phyloP scores from a whole-genome alignment of 1,140 invertebrate genomes.

The Zaprionus capensis region DNA sequence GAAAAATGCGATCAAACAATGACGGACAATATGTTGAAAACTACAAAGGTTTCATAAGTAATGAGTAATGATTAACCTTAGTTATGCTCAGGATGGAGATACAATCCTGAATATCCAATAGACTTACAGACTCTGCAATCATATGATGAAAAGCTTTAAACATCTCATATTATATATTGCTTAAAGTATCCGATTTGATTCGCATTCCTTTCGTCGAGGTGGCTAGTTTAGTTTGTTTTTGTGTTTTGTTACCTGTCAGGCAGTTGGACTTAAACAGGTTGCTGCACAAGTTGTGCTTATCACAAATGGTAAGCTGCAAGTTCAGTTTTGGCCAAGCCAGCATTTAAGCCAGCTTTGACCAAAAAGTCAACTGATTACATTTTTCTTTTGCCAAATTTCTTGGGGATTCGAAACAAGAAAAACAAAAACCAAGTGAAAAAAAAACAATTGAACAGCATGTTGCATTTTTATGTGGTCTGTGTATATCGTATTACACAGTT shows the following conservation, averaged over 20 bases:
- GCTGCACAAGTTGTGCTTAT: conserved; percentile 2
- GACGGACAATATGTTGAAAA: neutral
- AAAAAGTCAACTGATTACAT: conserved; percentile 4
- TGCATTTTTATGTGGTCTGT: neutral
- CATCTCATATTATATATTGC: neutral
- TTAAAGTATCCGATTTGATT: neutral
- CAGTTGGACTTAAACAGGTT: conserved; percentile 5
- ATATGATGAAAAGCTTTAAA: neutral
- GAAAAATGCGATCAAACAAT: conserved; percentile 3
- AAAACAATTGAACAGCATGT: conserved; percentile 15
- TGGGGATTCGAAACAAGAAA: neutral
- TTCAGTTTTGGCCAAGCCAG: neutral
- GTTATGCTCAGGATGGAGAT: too few species aligned
- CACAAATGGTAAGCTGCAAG: conserved; percentile 1
- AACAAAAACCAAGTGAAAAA: neutral
- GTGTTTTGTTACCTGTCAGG: neutral
- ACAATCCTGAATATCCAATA: too few species aligned
- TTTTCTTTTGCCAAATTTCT: conserved; percentile 2
- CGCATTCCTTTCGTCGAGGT: neutral
- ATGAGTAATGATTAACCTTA: too few species aligned
- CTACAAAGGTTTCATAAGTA: too few species aligned
- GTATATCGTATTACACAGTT: neutral
- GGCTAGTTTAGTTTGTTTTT: neutral
- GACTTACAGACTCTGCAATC: too few species aligned
- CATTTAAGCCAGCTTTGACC: neutral